Percentiles rank a stretch among this genome's conserved stretches.
phyloP scores from a whole-genome alignment of 2,113 vertebrate genomes.

The Tychaedon coryphoeus region DNA sequence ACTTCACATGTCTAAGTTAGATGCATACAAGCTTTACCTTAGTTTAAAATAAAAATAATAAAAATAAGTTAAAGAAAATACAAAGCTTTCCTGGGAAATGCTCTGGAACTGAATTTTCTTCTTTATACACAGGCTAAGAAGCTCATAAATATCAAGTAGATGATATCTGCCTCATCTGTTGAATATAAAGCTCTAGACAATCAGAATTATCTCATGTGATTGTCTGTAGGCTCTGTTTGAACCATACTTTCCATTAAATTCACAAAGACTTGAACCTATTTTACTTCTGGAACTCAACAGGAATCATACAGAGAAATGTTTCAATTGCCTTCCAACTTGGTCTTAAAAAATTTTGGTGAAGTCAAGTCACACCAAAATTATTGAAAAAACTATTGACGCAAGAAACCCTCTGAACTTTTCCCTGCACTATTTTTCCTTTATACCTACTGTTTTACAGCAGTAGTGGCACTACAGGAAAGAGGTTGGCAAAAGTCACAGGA shows the following conservation, averaged over 20 bases:
- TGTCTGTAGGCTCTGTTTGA: neutral
- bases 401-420: neutral
- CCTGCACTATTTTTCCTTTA: neutral
- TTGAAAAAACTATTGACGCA: neutral
- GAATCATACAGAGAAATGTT: neutral
- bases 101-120: neutral
- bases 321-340: neutral
- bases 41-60: constrained; percentile 27
- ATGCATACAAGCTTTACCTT: neutral
- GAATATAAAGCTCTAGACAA: neutral
- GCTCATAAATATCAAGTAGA: constrained; percentile 3
- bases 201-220: neutral
- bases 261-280: neutral
- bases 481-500: neutral
- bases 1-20: constrained; percentile 8
- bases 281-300: neutral
- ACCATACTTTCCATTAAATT: neutral
- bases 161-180: neutral
- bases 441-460: neutral
- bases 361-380: neutral
- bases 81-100: neutral
- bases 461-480: neutral
- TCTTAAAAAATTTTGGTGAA: neutral
- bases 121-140: neutral
- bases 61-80: constrained; percentile 1